Evolutionary conservation across 2,888 invertebrate genomes (phyloP).

Genomic region (Clostera curtula): DNA sequence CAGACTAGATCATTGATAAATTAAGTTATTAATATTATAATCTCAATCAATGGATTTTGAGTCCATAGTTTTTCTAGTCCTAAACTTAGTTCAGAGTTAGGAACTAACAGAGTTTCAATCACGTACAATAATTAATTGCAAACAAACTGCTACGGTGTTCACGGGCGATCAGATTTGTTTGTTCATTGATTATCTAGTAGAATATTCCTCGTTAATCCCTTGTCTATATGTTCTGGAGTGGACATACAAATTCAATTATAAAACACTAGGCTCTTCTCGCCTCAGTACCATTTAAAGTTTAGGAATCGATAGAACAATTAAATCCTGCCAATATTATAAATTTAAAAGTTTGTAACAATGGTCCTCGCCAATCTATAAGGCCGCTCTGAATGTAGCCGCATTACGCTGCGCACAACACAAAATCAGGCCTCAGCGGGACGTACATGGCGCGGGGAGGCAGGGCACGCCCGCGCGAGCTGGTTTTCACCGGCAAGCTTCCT

Average conservation of each 20-base stretch:
- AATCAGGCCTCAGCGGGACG: no score
- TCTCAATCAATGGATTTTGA: conserved; percentile 21
- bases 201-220: conserved; percentile 28
- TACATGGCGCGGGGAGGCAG: no score
- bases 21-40: conserved; percentile 8
- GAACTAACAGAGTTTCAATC: conserved; percentile 39
- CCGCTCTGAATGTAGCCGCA: no score
- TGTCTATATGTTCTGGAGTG: conserved; percentile 15
- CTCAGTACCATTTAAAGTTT: no score
- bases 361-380: no score
- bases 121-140: conserved; percentile 61
- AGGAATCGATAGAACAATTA: no score
- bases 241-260: not conserved
- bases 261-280: no score
- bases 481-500: no score
- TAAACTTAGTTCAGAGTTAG: conserved; percentile 22
- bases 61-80: conserved; percentile 20
- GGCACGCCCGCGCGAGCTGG: no score
- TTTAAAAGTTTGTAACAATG: no score
- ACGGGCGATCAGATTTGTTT: conserved; percentile 40
- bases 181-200: conserved; percentile 43
- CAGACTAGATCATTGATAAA: not conserved
- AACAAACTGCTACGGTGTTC: conserved; percentile 53
- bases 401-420: no score
- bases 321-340: no score